phyloP scores from a whole-genome alignment of 30 jellyfish, hydroid and myxozoan species.

The Pseudorhiza aurosa region DNA sequence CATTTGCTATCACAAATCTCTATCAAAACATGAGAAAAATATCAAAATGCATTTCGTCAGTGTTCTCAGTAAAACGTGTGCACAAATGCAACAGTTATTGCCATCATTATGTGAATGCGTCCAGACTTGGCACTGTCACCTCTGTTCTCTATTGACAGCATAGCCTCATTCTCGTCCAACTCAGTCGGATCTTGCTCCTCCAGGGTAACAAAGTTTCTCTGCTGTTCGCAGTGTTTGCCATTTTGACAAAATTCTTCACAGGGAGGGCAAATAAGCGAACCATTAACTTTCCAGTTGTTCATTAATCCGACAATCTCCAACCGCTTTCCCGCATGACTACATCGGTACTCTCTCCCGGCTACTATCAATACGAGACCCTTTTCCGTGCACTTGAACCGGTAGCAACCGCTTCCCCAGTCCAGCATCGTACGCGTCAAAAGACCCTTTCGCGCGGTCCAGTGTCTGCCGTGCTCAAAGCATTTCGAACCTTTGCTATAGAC shows the following conservation, averaged over 20 bases:
- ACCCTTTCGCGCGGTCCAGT: constrained; percentile 92
- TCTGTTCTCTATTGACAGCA: constrained; percentile 21
- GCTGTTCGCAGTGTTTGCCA: neutral
- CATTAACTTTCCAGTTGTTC: constrained; percentile 90
- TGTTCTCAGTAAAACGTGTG: no score
- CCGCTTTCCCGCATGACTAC: constrained; percentile 52
- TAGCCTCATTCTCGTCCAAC: constrained; percentile 54
- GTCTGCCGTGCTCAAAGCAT: constrained; percentile 94
- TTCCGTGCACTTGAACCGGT: constrained; percentile 62
- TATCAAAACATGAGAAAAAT: no score
- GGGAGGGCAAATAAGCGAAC: constrained; percentile 88
- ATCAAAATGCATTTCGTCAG: no score
- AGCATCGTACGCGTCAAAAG: constrained; percentile 90
- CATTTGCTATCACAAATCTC: no score
- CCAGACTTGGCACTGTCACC: neutral
- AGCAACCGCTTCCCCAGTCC: constrained; percentile 98
- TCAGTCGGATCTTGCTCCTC: constrained; percentile 15
- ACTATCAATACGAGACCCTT: constrained; percentile 66
- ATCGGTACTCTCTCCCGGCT: constrained; percentile 54
- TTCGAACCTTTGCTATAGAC: constrained; percentile 64
- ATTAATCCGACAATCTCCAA: constrained; percentile 66
- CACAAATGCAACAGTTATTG: neutral
- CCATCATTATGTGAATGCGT: neutral
- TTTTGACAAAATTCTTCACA: constrained; percentile 81
- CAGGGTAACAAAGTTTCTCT: constrained; percentile 3